A percentile compares a stretch with the other conserved stretches of the same genome.
These are phyloP conservation scores for Spicauda simplicius DNA, from an alignment of 2,888 invertebrate genomes.

Conservation along the genomic window DNA sequence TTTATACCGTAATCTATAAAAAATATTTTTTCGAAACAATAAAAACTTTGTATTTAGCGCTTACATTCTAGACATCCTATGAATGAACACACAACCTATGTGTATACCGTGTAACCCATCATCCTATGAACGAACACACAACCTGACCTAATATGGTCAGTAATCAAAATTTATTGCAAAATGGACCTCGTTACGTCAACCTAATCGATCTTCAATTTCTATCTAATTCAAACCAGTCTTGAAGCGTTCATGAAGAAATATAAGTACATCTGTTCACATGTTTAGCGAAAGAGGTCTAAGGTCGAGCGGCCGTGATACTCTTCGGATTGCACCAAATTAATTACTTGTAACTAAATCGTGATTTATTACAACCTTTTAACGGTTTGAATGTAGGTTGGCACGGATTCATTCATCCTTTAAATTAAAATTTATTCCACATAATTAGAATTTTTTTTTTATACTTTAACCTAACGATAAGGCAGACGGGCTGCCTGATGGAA, in stretches of 20 bases:
- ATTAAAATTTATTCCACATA: no score
- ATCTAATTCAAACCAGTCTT: neutral
- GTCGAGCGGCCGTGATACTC: neutral
- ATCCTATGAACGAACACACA: no score
- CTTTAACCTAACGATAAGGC: no score
- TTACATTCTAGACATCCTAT: no score
- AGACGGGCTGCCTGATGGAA: no score
- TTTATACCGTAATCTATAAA: no score
- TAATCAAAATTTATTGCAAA: neutral
- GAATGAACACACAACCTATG: no score
- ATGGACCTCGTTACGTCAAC: constrained; percentile 5
- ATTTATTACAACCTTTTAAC: neutral
- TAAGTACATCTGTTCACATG: neutral
- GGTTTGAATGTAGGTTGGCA: neutral
- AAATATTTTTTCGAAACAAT: no score
- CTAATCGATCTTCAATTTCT: constrained; percentile 12
- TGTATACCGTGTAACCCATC: no score
- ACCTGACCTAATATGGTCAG: neutral
- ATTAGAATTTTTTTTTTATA: no score
- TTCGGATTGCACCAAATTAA: neutral
- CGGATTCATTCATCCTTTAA: no score
- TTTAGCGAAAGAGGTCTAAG: neutral
- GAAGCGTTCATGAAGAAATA: neutral
- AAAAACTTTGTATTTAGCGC: no score
- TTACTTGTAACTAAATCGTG: neutral